These are phyloP conservation scores for Onychostoma macrolepis DNA, from an alignment of 2,113 vertebrate genomes.

Conservation along the genomic window DNA sequence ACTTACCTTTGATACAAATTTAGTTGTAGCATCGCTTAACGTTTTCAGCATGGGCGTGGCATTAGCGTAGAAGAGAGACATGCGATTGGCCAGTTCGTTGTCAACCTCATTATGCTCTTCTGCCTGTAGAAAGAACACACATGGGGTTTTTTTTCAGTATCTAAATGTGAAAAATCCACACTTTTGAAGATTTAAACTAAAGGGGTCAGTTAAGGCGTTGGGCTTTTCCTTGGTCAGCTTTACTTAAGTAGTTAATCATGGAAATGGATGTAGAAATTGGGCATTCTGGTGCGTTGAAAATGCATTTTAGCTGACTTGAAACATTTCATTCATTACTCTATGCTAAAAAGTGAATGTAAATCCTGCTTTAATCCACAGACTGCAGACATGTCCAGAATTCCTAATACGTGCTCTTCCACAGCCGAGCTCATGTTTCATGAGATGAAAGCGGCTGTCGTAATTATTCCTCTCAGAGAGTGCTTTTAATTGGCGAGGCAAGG, in stretches of 20 bases:
- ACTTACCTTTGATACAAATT: constrained; percentile 86
- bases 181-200: constrained; percentile 34
- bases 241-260: constrained; percentile 28
- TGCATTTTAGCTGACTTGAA: constrained; percentile 31
- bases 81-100: constrained; percentile 91
- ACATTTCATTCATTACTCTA: constrained; percentile 45
- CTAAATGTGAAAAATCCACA: constrained; percentile 18
- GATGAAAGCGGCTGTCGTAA: constrained; percentile 38
- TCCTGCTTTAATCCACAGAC: constrained; percentile 35
- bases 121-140: constrained; percentile 71
- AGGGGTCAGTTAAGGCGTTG: constrained; percentile 4
- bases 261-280: background rate
- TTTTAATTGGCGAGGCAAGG: constrained; percentile 60
- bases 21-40: constrained; percentile 86
- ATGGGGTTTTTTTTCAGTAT: background rate
- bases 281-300: constrained; percentile 26
- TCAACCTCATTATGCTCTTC: constrained; percentile 90
- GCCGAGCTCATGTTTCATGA: constrained; percentile 36
- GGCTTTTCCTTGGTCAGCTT: constrained; percentile 29
- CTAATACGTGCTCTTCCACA: constrained; percentile 15
- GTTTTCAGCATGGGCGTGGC: constrained; percentile 92
- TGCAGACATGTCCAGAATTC: constrained; percentile 24
- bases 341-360: constrained; percentile 51
- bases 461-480: constrained; percentile 48
- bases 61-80: constrained; percentile 92